These are phyloP conservation scores for Eulithis testata DNA, from an alignment of 2,888 invertebrate species.

Conservation along the genomic window DNA sequence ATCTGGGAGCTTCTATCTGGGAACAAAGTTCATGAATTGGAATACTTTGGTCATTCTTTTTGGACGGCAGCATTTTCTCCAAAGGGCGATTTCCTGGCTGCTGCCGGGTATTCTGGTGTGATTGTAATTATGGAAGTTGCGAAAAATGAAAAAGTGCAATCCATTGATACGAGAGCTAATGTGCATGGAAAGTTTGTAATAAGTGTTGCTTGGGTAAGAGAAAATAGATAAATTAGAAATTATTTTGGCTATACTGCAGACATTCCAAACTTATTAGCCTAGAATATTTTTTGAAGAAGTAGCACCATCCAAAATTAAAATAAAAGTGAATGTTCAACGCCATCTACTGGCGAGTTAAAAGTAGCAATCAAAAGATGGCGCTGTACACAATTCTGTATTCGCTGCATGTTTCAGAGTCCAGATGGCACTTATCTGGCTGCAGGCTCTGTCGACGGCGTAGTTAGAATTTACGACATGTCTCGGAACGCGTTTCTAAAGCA, in stretches of 20 bases:
- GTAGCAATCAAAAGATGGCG: background rate
- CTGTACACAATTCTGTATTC: background rate
- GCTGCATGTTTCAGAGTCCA: conserved; percentile 87
- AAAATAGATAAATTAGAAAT: background rate
- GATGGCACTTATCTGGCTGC: conserved; percentile 96
- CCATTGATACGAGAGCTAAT: conserved; percentile 90
- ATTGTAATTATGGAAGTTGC: conserved; percentile 90
- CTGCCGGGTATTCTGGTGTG: conserved; percentile 96
- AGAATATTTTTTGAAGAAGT: no score
- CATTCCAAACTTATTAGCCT: no score
- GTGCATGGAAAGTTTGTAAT: conserved; percentile 92
- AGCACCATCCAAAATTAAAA: conserved; percentile 6
- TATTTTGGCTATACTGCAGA: no score
- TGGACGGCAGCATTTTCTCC: conserved; percentile 98
- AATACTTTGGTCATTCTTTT: conserved; percentile 94
- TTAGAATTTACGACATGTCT: conserved; percentile 96
- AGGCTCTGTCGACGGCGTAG: conserved; percentile 96
- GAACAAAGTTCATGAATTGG: conserved; percentile 91
- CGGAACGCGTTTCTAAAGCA: conserved; percentile 91
- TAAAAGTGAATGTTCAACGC: background rate
- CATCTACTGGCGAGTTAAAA: background rate
- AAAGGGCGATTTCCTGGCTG: conserved; percentile 93
- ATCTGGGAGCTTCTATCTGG: conserved; percentile 96
- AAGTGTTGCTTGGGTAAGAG: conserved; percentile 96
- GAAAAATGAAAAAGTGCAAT: conserved; percentile 87